Conservation (phyloP, 2,797 vertebrate species). For the Sebastes taczanowskii region DNA sequence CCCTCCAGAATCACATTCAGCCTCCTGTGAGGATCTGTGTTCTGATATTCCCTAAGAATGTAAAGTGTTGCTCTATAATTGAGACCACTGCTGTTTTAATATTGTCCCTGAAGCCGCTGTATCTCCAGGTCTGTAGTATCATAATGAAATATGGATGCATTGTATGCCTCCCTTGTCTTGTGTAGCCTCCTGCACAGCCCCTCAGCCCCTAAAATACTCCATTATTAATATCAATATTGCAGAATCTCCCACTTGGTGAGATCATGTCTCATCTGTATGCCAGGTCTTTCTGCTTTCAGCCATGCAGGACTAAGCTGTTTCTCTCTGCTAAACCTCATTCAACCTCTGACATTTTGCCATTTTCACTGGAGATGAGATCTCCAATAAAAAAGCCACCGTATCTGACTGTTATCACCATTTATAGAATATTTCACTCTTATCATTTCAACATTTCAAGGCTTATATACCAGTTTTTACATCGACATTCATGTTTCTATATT, state of each 20-base stretch:
- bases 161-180: not conserved
- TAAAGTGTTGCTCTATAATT: conserved; percentile 2
- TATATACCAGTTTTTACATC: not conserved
- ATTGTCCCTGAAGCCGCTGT: conserved; percentile 21
- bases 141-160: conserved; percentile 42
- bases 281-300: conserved; percentile 28
- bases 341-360: conserved; percentile 50
- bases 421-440: conserved; percentile 1
- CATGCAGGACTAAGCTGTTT: conserved; percentile 34
- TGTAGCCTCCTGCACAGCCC: conserved; percentile 1
- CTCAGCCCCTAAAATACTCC: conserved; percentile 31
- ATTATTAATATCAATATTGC: conserved; percentile 58
- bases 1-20: not conserved
- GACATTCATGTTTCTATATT: not conserved
- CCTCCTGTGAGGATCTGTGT: not conserved
- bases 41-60: not conserved
- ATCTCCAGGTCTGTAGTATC: not conserved
- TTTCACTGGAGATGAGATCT: conserved; percentile 39
- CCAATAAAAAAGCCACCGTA: not conserved
- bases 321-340: conserved; percentile 44
- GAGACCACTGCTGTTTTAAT: conserved; percentile 8
- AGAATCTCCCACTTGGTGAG: conserved; percentile 26
- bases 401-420: not conserved
- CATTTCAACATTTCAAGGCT: not conserved
- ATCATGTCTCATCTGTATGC: conserved; percentile 41